Evolutionary conservation across 2,888 invertebrate species (phyloP).

Genomic region (Incurvaria masculella): DNA sequence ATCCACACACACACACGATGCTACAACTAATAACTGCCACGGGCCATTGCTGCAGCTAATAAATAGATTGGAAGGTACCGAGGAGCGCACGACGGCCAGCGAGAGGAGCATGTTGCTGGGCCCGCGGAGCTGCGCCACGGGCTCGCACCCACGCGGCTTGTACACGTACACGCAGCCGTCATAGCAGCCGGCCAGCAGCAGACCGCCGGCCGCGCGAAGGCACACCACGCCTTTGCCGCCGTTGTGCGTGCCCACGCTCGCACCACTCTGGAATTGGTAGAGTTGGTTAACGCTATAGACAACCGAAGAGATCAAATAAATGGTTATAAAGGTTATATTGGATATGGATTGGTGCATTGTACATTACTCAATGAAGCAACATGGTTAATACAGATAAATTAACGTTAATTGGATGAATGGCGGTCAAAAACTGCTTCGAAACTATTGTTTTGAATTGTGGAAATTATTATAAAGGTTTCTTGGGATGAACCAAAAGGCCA

Average conservation of each 20-base stretch:
- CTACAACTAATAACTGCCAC: neutral
- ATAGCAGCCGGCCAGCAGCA: conserved; percentile 70
- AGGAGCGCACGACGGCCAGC: conserved; percentile 62
- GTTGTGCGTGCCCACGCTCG: conserved; percentile 52
- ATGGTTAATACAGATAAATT: no score
- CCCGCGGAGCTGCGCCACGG: conserved; percentile 63
- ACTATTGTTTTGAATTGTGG: no score
- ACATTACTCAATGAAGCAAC: no score
- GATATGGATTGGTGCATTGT: no score
- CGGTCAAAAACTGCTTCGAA: no score
- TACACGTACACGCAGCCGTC: conserved; percentile 76
- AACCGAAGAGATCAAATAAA: no score
- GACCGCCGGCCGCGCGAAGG: conserved; percentile 61
- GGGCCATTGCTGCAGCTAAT: neutral
- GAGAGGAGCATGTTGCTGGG: conserved; percentile 71
- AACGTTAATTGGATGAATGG: no score
- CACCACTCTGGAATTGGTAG: conserved; percentile 68
- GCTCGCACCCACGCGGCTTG: conserved; percentile 50
- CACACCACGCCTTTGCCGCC: conserved; percentile 73
- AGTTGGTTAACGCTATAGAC: no score
- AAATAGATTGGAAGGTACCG: conserved; percentile 38
- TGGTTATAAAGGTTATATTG: no score
- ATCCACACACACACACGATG: neutral
- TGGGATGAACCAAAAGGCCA: no score
- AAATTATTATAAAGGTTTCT: no score